A percentile compares a stretch with the other conserved stretches of the same genome.
These are phyloP conservation scores for Vulpes vulpes DNA, from an alignment of 2,113 vertebrate species.

Conservation along the genomic window DNA sequence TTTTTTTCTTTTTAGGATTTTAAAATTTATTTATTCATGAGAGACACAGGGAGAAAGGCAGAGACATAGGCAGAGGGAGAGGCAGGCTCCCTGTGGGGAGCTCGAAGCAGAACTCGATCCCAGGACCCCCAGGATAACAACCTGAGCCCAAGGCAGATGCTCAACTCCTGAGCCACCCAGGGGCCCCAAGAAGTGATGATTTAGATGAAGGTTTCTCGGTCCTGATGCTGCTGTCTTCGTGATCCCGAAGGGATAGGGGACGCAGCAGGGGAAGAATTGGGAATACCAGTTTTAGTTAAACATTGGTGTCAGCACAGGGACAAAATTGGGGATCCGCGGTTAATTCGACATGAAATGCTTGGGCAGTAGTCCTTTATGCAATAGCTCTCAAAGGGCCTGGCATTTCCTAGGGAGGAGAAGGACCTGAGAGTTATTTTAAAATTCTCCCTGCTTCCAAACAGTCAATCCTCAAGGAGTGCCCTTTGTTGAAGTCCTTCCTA, in stretches of 20 bases:
- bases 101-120: too few species aligned
- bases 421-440: not conserved
- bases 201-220: not conserved
- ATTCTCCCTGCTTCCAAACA: not conserved
- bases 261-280: not conserved
- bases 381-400: not conserved
- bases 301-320: not conserved
- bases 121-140: too few species aligned
- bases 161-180: too few species aligned
- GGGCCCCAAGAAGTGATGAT: not conserved
- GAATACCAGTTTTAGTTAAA: not conserved
- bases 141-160: too few species aligned
- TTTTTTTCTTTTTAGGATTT: too few species aligned
- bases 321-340: not conserved
- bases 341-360: slow-evolving; percentile 13
- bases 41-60: too few species aligned
- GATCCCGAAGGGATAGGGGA: not conserved
- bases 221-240: not conserved
- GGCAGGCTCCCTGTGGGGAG: too few species aligned
- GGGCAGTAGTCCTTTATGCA: not conserved
- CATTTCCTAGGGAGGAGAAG: not conserved
- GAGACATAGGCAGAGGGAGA: too few species aligned
- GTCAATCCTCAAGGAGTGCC: slow-evolving; percentile 16
- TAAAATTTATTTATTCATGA: too few species aligned
- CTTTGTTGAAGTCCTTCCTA: not conserved